Evolutionary conservation across 2,888 invertebrate species (phyloP), one percentile per base, ranked within the genome.

Genomic region (Zonitis immaculata): DNA sequence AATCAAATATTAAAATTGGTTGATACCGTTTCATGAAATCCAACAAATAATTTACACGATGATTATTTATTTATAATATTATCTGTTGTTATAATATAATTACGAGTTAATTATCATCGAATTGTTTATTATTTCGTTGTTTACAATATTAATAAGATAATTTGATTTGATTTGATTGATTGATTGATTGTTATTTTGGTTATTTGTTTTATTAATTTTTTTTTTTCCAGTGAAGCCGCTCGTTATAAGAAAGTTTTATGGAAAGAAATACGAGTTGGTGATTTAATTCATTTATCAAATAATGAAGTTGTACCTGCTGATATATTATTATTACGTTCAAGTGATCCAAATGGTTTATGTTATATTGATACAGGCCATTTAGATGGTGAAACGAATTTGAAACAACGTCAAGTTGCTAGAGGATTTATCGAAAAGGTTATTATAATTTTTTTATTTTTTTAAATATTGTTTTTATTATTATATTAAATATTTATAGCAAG

Each of bases 231-330:
- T 67, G 87, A 91, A 68, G 82, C 83, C 58, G 88, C 88, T 66
- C 82, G 91, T 49, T 94, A 93, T 75, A 87, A 88, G 67, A 88
- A 88, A 75, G 85, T 87, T 49, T 83, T 90, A 66, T 98, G 96
- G 96, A 85, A 89, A 70, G 88, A 95, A 69, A 82, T 98, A 50
- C 82, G 88, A 57, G 95, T 95, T 27, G 97, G 97, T 2, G 97
- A 97, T 76, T 80, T 97, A 65, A 88, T 98, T 45, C 96, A 96
- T 77, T 79, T 98, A 66, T 94, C 95, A 43, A 95, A 95, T 80
- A 95, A 97, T 79, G 96, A 97, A 79, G 84, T 92, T 49, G 92
- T 98, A 59, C 97, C 97, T 27, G 97, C 98, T 0, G 98, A 98
- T 76, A 88, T 98, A 71, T 80, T 98, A 56, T 78, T 98, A 52